Evolutionary conservation across 2,797 vertebrate genomes (phyloP).

Genomic region (Peromyscus melanophrys): DNA sequence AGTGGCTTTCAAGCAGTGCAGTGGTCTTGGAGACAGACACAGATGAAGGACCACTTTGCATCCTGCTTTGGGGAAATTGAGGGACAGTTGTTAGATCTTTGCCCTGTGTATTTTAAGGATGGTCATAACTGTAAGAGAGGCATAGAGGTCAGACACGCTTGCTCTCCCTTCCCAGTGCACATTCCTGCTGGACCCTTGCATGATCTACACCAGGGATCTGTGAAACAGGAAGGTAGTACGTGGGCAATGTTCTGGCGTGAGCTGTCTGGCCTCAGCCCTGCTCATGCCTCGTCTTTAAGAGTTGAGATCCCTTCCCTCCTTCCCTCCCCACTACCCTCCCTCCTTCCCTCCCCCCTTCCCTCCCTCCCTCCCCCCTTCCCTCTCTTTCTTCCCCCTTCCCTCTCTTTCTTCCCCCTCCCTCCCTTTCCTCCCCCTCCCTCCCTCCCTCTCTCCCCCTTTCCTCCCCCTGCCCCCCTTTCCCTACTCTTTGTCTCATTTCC

Average conservation of each 20-base stretch:
- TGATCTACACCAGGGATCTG: rapidly evolving
- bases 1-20: background rate
- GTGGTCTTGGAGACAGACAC: background rate
- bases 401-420: no score
- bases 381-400: background rate
- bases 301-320: background rate
- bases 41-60: background rate
- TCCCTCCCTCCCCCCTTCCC: rapidly evolving
- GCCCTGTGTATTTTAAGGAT: background rate
- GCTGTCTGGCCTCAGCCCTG: background rate
- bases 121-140: background rate
- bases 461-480: background rate
- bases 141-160: rapidly evolving
- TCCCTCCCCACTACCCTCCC: rapidly evolving
- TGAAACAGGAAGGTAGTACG: rapidly evolving
- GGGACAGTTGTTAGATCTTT: background rate
- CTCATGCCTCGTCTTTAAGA: background rate
- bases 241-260: rapidly evolving
- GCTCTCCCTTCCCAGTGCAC: background rate
- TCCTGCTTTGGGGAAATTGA: background rate
- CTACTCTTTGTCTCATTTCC: background rate
- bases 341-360: no score
- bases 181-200: background rate
- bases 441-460: no score
- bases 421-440: no score